phyloP scores from a whole-genome alignment of 2,797 vertebrate species.

The Petrocephalus sullivani region DNA sequence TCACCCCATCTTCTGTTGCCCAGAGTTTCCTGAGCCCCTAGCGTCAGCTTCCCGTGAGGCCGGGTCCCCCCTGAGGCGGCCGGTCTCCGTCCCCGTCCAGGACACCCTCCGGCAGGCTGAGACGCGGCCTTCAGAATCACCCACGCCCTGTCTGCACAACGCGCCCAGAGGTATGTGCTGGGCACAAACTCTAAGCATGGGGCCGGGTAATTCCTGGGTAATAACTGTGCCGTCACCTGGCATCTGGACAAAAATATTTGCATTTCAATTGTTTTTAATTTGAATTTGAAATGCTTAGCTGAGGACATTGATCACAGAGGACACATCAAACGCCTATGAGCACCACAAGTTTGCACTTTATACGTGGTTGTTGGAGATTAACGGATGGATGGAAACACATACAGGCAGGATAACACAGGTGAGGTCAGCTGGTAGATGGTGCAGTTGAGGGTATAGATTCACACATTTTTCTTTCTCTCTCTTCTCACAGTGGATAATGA shows the following conservation, averaged over 20 bases:
- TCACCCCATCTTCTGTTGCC: slow-evolving; percentile 29
- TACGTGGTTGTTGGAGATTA: not conserved
- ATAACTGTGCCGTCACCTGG: not conserved
- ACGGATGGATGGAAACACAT: not conserved
- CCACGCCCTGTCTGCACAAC: slow-evolving; percentile 41
- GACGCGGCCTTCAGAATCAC: slow-evolving; percentile 42
- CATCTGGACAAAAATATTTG: not conserved
- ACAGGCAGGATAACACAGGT: not conserved
- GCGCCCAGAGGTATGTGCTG: slow-evolving; percentile 50
- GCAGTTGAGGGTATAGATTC: not conserved
- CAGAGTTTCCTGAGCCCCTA: slow-evolving; percentile 34
- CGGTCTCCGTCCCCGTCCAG: slow-evolving; percentile 36
- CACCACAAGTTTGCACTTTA: not conserved
- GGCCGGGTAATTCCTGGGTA: not conserved
- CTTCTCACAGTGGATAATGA: slow-evolving; percentile 41
- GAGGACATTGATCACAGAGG: not conserved
- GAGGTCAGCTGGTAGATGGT: not conserved
- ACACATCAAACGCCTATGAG: not conserved
- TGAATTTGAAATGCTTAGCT: not conserved
- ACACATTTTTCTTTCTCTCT: slow-evolving; percentile 22
- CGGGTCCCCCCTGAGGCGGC: slow-evolving; percentile 31
- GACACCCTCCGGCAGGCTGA: slow-evolving; percentile 41
- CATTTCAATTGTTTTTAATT: not conserved
- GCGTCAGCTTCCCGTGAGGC: slow-evolving; percentile 49
- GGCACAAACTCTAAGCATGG: not conserved